Evolutionary conservation across 2,113 vertebrate species (phyloP), one percentile per base, ranked within the genome.

Genomic region (Lycocorax pyrrhopterus): DNA sequence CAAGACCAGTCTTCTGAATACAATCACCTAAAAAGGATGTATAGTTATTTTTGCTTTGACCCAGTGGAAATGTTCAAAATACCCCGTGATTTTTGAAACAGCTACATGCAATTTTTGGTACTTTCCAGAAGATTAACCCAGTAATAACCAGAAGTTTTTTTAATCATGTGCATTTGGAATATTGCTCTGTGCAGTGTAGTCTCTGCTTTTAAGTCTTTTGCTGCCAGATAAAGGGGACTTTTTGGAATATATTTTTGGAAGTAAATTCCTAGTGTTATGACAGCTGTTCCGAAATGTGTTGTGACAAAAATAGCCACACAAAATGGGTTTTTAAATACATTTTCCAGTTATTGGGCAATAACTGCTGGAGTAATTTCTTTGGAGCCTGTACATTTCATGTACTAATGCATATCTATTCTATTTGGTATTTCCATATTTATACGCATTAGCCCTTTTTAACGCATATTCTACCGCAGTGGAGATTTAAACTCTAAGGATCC

Each of bases 71-170:
- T 84, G 71, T 94, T 93, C 92, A 95, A 76, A 93, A 96, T 96
- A 95, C 80, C 72, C 91, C 4, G 9, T 86, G 89, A 91, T 95
- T 96, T 90, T 92, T 95, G 85, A 97, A 96, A 92, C 76, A 89
- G 89, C 82, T 77, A 88, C 41, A 94, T 68, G 76, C 77, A 88
- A 73, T 91, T 94, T 97, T 97, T 97, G 93, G 97, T 94, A 95
- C 93, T 98, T 97, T 94, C 96, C 97, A 97, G 91, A 96, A 84
- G 43, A 87, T 97, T 97, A 98, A 98, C 97, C 93, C 97, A 79
- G 13, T 96, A 97, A 94, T 94, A 95, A 83, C 96, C 93, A 95
- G 96, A 68, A 78, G 76, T 12, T 44, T 89, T 93, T 96, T 89
- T 95, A 88, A 88, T 84, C 16, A 25, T 74, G 3, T 84, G 19